These are phyloP conservation scores for Brevipalpus yothersi DNA, from an alignment of 1,140 invertebrate species.

Conservation along the genomic window DNA sequence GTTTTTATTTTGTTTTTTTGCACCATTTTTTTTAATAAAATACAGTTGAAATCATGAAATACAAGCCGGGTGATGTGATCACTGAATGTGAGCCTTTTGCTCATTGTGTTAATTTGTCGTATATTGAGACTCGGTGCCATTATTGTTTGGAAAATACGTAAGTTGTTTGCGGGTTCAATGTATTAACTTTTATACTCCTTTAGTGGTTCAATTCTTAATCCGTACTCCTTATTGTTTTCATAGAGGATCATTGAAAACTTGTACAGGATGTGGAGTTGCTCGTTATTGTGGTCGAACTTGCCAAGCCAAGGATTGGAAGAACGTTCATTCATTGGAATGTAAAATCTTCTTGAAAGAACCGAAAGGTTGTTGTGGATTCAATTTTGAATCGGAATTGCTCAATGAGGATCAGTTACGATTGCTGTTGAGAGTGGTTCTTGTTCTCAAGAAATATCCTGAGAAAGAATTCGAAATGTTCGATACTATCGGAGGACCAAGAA, in stretches of 20 bases:
- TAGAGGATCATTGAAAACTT: too few species aligned
- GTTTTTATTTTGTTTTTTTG: too few species aligned
- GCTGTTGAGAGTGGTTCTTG: neutral
- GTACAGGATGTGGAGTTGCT: neutral
- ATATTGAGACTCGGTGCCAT: neutral
- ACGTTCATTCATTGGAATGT: neutral
- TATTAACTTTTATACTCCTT: too few species aligned
- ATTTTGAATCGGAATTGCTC: neutral
- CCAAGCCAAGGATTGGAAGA: neutral
- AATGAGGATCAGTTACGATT: neutral
- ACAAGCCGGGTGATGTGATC: neutral
- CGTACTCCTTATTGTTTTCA: too few species aligned
- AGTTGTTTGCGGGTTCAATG: too few species aligned
- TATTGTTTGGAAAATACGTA: constrained; percentile 4
- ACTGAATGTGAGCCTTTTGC: neutral
- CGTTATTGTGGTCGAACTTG: neutral
- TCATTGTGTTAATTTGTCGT: neutral
- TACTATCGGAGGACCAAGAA: neutral
- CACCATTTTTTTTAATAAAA: too few species aligned
- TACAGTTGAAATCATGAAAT: neutral
- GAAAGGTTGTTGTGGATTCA: too few species aligned
- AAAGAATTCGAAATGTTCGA: neutral
- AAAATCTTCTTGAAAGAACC: neutral
- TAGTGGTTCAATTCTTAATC: neutral
- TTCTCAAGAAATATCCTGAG: neutral